Percentiles rank a stretch among this genome's conserved stretches.
Evolutionary conservation across 2,888 invertebrate genomes (phyloP).

Genomic region (Sinotaia quadrata): DNA sequence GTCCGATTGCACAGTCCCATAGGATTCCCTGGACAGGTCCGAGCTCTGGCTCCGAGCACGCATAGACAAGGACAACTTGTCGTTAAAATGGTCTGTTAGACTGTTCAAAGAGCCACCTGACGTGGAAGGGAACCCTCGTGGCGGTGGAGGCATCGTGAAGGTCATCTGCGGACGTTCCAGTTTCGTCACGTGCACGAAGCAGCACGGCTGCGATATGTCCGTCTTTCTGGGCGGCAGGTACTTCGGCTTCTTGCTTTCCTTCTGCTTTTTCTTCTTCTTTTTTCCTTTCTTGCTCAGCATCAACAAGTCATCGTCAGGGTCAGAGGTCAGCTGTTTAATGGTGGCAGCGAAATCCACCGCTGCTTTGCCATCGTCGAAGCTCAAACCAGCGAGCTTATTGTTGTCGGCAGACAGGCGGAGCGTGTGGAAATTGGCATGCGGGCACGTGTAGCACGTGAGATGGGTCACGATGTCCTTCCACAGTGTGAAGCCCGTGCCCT

Average conservation of each 20-base stretch:
- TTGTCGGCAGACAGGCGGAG: constrained; percentile 86
- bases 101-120: constrained; percentile 23
- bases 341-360: constrained; percentile 78
- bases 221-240: constrained; percentile 80
- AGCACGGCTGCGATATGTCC: constrained; percentile 88
- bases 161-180: constrained; percentile 75
- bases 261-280: constrained; percentile 52
- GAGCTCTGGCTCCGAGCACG: constrained; percentile 51
- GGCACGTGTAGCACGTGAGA: constrained; percentile 81
- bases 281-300: constrained; percentile 75
- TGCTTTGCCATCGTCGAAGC: constrained; percentile 83
- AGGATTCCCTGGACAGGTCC: constrained; percentile 47
- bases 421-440: constrained; percentile 82
- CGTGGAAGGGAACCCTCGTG: constrained; percentile 27
- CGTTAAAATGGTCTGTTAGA: constrained; percentile 33
- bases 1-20: constrained; percentile 37
- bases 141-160: constrained; percentile 31
- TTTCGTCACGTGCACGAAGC: constrained; percentile 87
- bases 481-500: constrained; percentile 85
- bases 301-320: constrained; percentile 85
- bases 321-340: constrained; percentile 79
- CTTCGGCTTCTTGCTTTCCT: constrained; percentile 59
- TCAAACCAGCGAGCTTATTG: constrained; percentile 83
- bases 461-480: constrained; percentile 88
- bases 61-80: constrained; percentile 43